Base-by-base conservation (phyloP, 2,113 vertebrate genomes). In the Indicator maculatus region DNA sequence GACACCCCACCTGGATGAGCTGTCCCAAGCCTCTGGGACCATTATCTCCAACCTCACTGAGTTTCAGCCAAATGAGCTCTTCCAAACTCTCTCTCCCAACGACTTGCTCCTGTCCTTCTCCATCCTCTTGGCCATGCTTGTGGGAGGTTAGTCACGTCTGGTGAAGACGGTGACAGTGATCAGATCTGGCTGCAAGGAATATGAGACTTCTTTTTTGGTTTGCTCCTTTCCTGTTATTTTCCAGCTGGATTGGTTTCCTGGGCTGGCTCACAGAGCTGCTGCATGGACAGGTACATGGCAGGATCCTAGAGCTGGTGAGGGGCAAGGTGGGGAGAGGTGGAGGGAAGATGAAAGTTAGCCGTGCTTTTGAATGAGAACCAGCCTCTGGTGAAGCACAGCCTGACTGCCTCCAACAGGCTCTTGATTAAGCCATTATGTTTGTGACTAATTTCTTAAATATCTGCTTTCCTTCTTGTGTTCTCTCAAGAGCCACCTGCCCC, bases 381-480 rank as follows among this genome's bases (percentile, higher is more conserved):
- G 36, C 67, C 38, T 73, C 64, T 91, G 64, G 55, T 93, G 86
- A 85, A 92, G 81, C 4, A 0, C 36, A 74, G 60, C 76, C 73
- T 39, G 86, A 23, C 24, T 59, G 60, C 87, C 33, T 95, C 75
- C 79, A 90, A 79, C 26, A 60, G 47, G 56, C 92, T 94, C 90
- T 96, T 77, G 64, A 93, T 91, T 45, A 91, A 80, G 79, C 88
- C 80, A 91, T 94, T 93, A 86, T 36, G 56, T 66, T 93, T 88
- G 69, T 96, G 96, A 96, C 95, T 95, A 96, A 95, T 91, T 93
- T 93, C 85, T 96, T 86, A 96, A 94, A 93, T 90, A 96, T 93
- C 95, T 95, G 52, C 85, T 90, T 81, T 86, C 72, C 83, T 86
- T 86, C 90, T 96, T 69, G 38, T n/a, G 80, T 19, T 84, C 76